These are phyloP conservation scores for Thunnus thynnus DNA, from an alignment of 2,113 vertebrate genomes.

Conservation along the genomic window DNA sequence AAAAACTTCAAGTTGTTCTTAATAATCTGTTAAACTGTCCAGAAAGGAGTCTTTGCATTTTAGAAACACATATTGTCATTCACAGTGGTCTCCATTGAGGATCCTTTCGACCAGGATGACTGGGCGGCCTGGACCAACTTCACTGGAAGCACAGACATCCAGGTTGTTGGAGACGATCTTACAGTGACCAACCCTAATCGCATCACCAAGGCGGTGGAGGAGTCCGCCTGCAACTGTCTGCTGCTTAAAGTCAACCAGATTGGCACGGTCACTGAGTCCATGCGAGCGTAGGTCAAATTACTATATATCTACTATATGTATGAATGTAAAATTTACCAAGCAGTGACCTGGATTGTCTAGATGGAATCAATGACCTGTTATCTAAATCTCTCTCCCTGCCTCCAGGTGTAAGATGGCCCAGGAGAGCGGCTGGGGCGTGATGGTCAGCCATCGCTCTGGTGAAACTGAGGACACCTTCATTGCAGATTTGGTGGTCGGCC, in stretches of 20 bases:
- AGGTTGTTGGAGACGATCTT: slow-evolving; percentile 96
- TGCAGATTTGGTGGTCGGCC: slow-evolving; percentile 95
- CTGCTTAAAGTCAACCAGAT: slow-evolving; percentile 99
- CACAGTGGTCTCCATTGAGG: slow-evolving; percentile 96
- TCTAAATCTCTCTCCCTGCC: background rate
- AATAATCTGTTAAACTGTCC: background rate
- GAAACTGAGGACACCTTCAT: slow-evolving; percentile 98
- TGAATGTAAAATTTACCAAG: too few relatives aligned
- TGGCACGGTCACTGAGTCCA: slow-evolving; percentile 93
- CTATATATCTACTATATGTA: too few relatives aligned
- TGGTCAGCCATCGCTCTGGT: slow-evolving; percentile 97
- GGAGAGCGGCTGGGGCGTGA: slow-evolving; percentile 95
- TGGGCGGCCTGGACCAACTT: slow-evolving; percentile 95
- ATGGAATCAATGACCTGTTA: background rate
- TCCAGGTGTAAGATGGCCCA: slow-evolving; percentile 95
- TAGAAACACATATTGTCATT: background rate
- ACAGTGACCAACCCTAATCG: slow-evolving; percentile 97
- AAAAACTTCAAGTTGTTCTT: background rate
- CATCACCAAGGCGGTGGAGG: slow-evolving; percentile 91
- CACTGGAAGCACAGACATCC: slow-evolving; percentile 89
- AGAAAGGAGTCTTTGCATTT: background rate
- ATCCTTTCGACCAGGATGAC: slow-evolving; percentile 98
- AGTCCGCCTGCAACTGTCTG: slow-evolving; percentile 96
- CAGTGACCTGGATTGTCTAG: background rate
- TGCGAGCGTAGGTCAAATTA: slow-evolving; percentile 90